Conservation (phyloP, 2,888 invertebrate species). For the Tipula vernalis region DNA sequence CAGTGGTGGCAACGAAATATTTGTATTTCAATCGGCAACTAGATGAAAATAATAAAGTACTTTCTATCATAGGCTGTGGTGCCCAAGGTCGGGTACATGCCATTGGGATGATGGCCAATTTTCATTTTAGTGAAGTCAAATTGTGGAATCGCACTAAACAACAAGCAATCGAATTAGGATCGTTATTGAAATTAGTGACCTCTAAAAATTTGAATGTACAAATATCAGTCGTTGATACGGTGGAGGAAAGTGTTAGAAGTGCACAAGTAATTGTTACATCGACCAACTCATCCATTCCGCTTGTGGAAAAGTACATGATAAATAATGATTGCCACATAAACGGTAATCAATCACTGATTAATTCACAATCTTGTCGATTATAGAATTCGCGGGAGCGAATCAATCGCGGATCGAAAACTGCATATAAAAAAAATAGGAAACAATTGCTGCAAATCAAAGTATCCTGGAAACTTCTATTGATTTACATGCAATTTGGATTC, state of each 20-base stretch:
- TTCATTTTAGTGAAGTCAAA: constrained; percentile 34
- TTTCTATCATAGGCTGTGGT: constrained; percentile 42
- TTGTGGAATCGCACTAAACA: constrained; percentile 42
- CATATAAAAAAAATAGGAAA: too few species aligned
- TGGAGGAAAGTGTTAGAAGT: constrained; percentile 38
- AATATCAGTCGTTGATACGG: constrained; percentile 23
- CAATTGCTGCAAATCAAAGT: too few species aligned
- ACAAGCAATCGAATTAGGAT: constrained; percentile 29
- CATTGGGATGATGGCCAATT: constrained; percentile 36
- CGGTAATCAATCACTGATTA: constrained; percentile 35
- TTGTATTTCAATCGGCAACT: constrained; percentile 27
- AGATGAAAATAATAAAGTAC: constrained; percentile 20
- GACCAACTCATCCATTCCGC: constrained; percentile 39
- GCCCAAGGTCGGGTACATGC: constrained; percentile 40
- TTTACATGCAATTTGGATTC: too few species aligned
- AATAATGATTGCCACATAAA: constrained; percentile 46
- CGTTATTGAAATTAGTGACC: constrained; percentile 24
- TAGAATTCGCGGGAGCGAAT: too few species aligned
- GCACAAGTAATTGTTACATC: constrained; percentile 52
- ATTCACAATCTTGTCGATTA: too few species aligned
- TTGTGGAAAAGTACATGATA: constrained; percentile 40
- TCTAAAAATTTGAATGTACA: constrained; percentile 18
- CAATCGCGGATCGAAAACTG: too few species aligned
- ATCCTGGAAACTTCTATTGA: too few species aligned
- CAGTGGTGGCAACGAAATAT: constrained; percentile 41